Evolutionary conservation across 1,140 invertebrate genomes (phyloP), one percentile per base, ranked within the genome.

Genomic region (Lepidostoma basale): DNA sequence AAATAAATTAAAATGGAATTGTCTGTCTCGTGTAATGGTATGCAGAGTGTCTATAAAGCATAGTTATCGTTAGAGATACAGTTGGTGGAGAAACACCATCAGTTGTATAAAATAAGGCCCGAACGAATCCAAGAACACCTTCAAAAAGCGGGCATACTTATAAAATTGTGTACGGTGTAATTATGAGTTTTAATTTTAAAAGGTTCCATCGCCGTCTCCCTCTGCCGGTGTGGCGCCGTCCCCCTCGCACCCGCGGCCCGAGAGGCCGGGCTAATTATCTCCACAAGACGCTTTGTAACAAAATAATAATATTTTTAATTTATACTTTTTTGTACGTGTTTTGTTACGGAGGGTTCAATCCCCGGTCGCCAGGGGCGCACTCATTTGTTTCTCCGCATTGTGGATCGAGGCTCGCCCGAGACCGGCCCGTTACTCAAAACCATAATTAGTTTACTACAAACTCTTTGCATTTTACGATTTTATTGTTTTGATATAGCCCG

Each of bases 241-340:
- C 44, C 60, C 20, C 33, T 60, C 65, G 33, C 39, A 33, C 59
- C 6, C 49, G 60, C 56, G 23, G 63, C 65, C 64, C 30, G 56
- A 42, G 52, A 44, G 40, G 12, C 39, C 62, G 16, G 62, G 66
- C 66, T 72, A 72, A 72, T 72, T 72, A 72, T 72, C 70, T 66
- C 66, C 65, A 62, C 66, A 65, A 68, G 70, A 68, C 62, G 66
- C 56, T 58, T 45, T 49, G 54, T 68, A 68, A 68, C 66, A 65
- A 72, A 68, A 72, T 72, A 68, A 71, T 71, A 67, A 68, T 72
- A 68, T 72, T 72, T 72, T 72, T 72, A 72, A 72, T 72, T 72
- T 72, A 72, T 68, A 68, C 70, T 72, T 68, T 72, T 69, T 72
- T 72, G 49, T 67, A 28, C 63, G 70, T 58, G 66, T 68, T 72